These are phyloP conservation scores for Lithophane semibrunnea DNA, from an alignment of 2,888 invertebrate genomes.

Conservation along the genomic window DNA sequence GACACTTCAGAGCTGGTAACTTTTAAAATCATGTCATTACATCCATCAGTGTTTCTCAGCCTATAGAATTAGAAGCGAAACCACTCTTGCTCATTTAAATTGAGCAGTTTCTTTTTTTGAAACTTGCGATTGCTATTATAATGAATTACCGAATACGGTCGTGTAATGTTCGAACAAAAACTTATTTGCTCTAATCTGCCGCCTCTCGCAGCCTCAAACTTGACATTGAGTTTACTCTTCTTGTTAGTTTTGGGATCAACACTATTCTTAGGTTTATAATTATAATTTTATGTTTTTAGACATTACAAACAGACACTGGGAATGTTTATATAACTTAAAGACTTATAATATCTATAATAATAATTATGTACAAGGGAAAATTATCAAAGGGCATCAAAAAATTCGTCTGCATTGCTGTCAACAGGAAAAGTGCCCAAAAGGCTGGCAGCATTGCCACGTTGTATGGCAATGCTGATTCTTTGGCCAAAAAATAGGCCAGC, in stretches of 20 bases:
- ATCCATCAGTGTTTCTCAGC: not conserved
- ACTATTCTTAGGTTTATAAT: not conserved
- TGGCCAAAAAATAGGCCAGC: no score
- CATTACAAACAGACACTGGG: no score
- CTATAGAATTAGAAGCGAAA: not conserved
- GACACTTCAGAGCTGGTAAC: not conserved
- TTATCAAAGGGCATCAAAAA: no score
- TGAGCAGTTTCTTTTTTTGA: not conserved
- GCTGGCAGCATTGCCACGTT: no score
- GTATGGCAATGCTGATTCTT: no score
- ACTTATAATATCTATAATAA: no score
- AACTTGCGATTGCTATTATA: not conserved
- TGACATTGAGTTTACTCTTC: constrained; percentile 35
- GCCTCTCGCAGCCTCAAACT: constrained; percentile 33
- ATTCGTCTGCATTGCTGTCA: no score
- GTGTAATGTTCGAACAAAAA: not conserved
- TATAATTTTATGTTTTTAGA: constrained; percentile 26
- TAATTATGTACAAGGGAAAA: no score
- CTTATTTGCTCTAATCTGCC: constrained; percentile 26
- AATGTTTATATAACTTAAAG: no score
- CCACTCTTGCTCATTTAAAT: not conserved
- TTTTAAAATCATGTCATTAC: not conserved
- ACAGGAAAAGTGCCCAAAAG: no score
- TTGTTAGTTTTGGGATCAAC: constrained; percentile 34
- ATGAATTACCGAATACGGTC: not conserved